Conservation (phyloP, 2,888 invertebrate genomes). For the Clusia tigrina region DNA sequence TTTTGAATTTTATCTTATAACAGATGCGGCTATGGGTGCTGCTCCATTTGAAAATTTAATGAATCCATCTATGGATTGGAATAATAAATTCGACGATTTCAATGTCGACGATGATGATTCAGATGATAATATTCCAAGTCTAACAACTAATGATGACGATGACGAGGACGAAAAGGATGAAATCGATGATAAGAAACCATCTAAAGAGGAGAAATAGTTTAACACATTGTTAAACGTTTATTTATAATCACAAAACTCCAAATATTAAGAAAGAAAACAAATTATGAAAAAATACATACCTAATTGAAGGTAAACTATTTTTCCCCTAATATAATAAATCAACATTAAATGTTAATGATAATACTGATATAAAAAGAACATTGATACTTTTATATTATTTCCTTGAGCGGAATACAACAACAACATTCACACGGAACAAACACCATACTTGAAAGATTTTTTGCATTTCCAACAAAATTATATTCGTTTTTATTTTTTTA, state of each 20-base stretch:
- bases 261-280: constrained; percentile 25
- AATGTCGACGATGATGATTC: constrained; percentile 73
- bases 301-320: background rate
- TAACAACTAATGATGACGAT: constrained; percentile 60
- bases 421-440: too few relatives aligned
- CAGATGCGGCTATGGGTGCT: constrained; percentile 39
- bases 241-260: constrained; percentile 40
- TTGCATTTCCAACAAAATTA: too few relatives aligned
- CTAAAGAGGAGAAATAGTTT: constrained; percentile 40
- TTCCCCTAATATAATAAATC: too few relatives aligned
- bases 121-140: constrained; percentile 70
- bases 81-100: constrained; percentile 73
- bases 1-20: constrained; percentile 7
- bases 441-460: too few relatives aligned
- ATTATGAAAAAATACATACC: constrained; percentile 13
- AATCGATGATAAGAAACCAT: constrained; percentile 40
- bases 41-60: constrained; percentile 45
- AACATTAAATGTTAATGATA: too few relatives aligned
- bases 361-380: too few relatives aligned
- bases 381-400: too few relatives aligned
- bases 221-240: constrained; percentile 38
- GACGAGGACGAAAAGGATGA: constrained; percentile 54
- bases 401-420: too few relatives aligned
- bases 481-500: too few relatives aligned
- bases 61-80: constrained; percentile 44